These are phyloP conservation scores for Trachelus tabidus DNA, from an alignment of 2,888 invertebrate genomes.

Conservation along the genomic window DNA sequence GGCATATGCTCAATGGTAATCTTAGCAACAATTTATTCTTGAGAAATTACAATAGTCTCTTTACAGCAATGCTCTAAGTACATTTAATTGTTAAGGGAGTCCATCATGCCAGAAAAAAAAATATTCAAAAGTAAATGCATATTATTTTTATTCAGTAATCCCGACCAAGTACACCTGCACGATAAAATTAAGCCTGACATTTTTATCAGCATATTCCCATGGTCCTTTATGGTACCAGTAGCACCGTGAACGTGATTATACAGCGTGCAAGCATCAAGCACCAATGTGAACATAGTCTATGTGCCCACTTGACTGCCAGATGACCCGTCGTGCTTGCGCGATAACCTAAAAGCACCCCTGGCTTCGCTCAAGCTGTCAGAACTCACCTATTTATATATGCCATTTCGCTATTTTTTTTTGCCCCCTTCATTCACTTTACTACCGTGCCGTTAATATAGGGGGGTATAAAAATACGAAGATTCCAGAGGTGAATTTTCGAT, in stretches of 20 bases:
- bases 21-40: neutral
- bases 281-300: slow-evolving; percentile 47
- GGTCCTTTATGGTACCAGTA: slow-evolving; percentile 59
- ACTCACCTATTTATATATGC: slow-evolving; percentile 63
- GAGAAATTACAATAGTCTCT: neutral
- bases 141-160: neutral
- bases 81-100: neutral
- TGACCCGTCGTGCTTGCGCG: slow-evolving; percentile 62
- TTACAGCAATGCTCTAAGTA: neutral
- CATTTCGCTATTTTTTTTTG: slow-evolving; percentile 46
- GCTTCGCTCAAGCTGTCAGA: slow-evolving; percentile 63
- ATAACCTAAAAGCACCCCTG: slow-evolving; percentile 65
- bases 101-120: neutral
- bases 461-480: neutral
- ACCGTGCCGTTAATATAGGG: neutral
- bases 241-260: slow-evolving; percentile 52
- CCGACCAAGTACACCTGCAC: slow-evolving; percentile 13
- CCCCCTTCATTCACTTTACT: neutral
- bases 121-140: neutral
- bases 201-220: slow-evolving; percentile 63
- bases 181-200: slow-evolving; percentile 38
- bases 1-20: neutral
- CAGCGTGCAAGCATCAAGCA: slow-evolving; percentile 26
- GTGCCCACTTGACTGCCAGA: slow-evolving; percentile 66
- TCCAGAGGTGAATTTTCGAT: neutral